Conservation (phyloP, 35 echinoderm and acorn worm species). For the Lytechinus variegatus region DNA sequence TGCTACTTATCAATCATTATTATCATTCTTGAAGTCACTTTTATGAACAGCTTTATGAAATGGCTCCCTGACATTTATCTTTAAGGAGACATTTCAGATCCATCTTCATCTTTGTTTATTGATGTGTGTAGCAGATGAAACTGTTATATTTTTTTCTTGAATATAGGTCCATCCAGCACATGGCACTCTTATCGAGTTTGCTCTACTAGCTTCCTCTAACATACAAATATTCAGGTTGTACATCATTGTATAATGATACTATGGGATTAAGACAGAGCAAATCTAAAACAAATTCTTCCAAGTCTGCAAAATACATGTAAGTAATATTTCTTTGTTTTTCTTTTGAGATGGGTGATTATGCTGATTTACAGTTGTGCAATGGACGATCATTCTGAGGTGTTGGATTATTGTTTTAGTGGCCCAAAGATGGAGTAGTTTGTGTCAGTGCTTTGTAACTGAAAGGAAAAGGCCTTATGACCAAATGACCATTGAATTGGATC, state of each 20-base stretch:
- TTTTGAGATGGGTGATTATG: not conserved
- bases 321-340: not conserved
- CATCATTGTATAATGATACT: not conserved
- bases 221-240: not conserved
- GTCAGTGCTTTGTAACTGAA: no score
- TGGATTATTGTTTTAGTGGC: no score
- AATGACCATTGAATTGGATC: no score
- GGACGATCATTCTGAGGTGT: not conserved
- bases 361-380: not conserved
- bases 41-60: no score
- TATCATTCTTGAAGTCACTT: no score
- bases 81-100: not conserved
- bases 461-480: no score
- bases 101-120: not conserved
- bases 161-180: no score
- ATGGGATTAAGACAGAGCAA: constrained; percentile 42
- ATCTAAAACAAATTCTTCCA: constrained; percentile 23
- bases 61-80: no score
- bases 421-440: no score
- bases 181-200: not conserved
- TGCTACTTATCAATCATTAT: no score
- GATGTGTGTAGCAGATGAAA: no score
- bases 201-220: not conserved
- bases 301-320: not conserved
- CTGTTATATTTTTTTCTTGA: no score